Evolutionary conservation across 2,797 vertebrate species (phyloP), one percentile per base, ranked within the genome.

Genomic region (Brotogeris chrysoptera): DNA sequence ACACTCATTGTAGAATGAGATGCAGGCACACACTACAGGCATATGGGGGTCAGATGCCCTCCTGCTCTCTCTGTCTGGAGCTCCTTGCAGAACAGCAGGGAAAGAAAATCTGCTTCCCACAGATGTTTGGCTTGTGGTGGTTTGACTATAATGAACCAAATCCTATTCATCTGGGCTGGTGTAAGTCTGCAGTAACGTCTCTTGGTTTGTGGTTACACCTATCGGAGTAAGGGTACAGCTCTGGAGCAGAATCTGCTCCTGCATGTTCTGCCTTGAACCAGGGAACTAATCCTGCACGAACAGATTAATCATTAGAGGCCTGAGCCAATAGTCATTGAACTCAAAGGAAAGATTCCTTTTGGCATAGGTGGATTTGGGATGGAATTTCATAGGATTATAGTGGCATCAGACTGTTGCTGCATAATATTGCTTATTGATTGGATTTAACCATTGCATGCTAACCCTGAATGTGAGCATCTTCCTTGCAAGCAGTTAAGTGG

Each of bases 41-140:
- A 16, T 28, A 12, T 28, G 47, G 86, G 88, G 89, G 89, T 93
- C 93, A 79, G 85, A 39, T 2, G 0, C 44, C 63, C 69, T 93
- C 93, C 79, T 89, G 91, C 68, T 92, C 79, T 36, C 63, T 61
- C 80, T 91, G 32, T 79, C 84, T 92, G 61, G 25, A 50, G 76
- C 81, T 93, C 87, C 72, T 79, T 5, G 1, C 65, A 77, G 63
- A 89, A 25, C 85, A 91, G 73, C 69, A 84, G 95, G 70, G 82
- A 84, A 24, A 64, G 92, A 63, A 96, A 95, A 94, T 88, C 87
- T 88, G 87, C 91, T 70, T 79, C 80, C 30, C 93, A 79, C 81
- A 90, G 91, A 72, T 88, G 82, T 84, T 93, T 76, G 76, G 57
- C 30, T 89, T 50, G 27, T 34, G 65, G 80, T 65, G 66, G 49